Percentiles rank a stretch among this genome's conserved stretches.
Conservation (phyloP, 2,888 invertebrate species). For the Agrochola lychnidis region DNA sequence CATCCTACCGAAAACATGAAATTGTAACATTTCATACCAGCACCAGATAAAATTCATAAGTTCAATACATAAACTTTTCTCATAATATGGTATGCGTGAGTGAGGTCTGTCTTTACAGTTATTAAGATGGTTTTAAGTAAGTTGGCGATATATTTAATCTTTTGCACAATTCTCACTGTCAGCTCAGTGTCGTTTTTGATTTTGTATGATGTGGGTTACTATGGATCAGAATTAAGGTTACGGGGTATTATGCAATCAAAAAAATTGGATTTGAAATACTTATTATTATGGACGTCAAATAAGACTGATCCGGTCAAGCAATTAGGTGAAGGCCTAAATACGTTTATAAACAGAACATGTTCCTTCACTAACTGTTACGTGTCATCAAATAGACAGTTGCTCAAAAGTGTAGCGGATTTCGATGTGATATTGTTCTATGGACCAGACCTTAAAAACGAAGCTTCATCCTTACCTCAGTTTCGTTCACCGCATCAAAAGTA, state of each 20-base stretch:
- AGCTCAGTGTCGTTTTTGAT: not conserved
- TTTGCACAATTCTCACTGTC: not conserved
- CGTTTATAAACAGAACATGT: conserved; percentile 75
- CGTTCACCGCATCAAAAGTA: conserved; percentile 67
- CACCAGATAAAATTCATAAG: not conserved
- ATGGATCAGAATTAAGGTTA: not conserved
- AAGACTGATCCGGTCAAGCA: conserved; percentile 66
- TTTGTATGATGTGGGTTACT: not conserved
- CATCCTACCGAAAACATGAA: too few relatives aligned
- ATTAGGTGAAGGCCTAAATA: conserved; percentile 71
- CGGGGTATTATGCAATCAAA: not conserved
- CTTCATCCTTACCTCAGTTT: conserved; percentile 62
- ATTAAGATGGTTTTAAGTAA: not conserved
- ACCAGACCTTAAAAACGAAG: conserved; percentile 64
- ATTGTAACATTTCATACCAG: not conserved
- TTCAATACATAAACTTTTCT: not conserved
- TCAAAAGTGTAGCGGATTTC: conserved; percentile 71
- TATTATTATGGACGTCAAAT: conserved; percentile 76
- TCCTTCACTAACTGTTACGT: too few relatives aligned
- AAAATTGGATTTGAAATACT: conserved; percentile 69
- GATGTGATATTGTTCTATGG: conserved; percentile 79
- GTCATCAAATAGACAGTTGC: conserved; percentile 70
- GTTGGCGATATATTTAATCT: not conserved
- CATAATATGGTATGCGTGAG: not conserved
- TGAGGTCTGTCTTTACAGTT: not conserved